These are phyloP conservation scores for Drosophila equinoxialis DNA, from an alignment of 1,140 invertebrate genomes.

Conservation along the genomic window DNA sequence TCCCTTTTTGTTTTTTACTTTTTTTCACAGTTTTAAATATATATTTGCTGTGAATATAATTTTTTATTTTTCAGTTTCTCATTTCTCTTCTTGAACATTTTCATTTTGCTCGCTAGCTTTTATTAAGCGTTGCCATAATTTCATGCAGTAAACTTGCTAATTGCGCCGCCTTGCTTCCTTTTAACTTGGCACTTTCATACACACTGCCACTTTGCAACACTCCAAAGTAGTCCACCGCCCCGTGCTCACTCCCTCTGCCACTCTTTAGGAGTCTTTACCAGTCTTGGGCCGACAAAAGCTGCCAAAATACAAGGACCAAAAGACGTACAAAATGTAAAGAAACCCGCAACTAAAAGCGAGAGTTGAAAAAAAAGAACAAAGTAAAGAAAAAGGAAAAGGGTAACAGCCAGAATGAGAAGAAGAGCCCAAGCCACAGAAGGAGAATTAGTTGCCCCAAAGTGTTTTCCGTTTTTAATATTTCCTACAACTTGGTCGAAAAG, in stretches of 20 bases:
- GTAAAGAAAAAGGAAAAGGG: slow-evolving; percentile 49
- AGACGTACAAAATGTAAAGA: slow-evolving; percentile 49
- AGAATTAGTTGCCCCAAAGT: slow-evolving; percentile 77
- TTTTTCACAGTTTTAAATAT: slow-evolving; percentile 28
- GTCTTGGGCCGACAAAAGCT: slow-evolving; percentile 59
- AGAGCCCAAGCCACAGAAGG: slow-evolving; percentile 24
- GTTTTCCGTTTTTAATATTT: slow-evolving; percentile 81
- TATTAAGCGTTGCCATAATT: slow-evolving; percentile 79
- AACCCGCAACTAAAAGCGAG: neutral
- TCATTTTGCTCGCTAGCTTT: slow-evolving; percentile 36
- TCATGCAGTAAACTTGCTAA: slow-evolving; percentile 81
- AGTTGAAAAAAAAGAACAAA: slow-evolving; percentile 37
- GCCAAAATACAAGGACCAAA: slow-evolving; percentile 50
- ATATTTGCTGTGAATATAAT: slow-evolving; percentile 32
- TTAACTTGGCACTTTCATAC: slow-evolving; percentile 54
- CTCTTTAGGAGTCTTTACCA: slow-evolving; percentile 24
- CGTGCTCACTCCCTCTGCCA: slow-evolving; percentile 18
- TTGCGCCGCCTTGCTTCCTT: slow-evolving; percentile 70
- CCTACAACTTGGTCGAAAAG: slow-evolving; percentile 58
- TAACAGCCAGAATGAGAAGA: slow-evolving; percentile 28
- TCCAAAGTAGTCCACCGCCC: slow-evolving; percentile 17
- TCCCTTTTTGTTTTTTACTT: slow-evolving; percentile 36
- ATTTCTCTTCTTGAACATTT: neutral
- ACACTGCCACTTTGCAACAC: slow-evolving; percentile 23
- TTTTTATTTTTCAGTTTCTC: slow-evolving; percentile 1